Evolutionary conservation across 2,113 vertebrate species (phyloP).

Genomic region (Epinephelus moara): DNA sequence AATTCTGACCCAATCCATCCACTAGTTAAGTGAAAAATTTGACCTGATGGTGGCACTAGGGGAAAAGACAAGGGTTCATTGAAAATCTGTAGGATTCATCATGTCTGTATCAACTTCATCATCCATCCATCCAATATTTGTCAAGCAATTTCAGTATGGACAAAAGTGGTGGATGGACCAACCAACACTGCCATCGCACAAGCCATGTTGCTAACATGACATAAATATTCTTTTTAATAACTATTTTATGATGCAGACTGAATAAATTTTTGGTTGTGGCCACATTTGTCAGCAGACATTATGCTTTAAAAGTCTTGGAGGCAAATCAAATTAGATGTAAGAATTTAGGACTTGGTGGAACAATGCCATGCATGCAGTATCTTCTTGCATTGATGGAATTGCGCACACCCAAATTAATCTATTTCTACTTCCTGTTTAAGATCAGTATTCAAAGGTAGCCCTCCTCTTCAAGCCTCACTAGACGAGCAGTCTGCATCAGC

Average conservation of each 20-base stretch:
- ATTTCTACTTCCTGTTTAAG: neutral
- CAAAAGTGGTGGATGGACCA: neutral
- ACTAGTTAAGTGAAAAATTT: too few relatives aligned
- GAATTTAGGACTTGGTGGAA: neutral
- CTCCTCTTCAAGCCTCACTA: neutral
- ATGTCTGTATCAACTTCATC: neutral
- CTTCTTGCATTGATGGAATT: neutral
- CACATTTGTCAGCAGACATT: neutral
- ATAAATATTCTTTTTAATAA: neutral
- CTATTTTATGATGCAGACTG: neutral
- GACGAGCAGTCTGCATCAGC: neutral
- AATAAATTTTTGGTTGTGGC: constrained; percentile 1
- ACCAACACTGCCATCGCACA: neutral
- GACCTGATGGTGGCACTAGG: neutral
- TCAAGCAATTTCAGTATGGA: neutral
- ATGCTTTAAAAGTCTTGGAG: neutral
- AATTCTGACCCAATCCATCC: neutral
- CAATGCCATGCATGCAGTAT: neutral
- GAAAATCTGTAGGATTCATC: too few relatives aligned
- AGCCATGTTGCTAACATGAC: too few relatives aligned
- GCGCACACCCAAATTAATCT: neutral
- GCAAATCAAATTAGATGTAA: neutral
- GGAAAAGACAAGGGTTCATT: too few relatives aligned
- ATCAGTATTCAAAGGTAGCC: neutral
- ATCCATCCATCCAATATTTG: neutral